Percentiles rank a stretch among this genome's conserved stretches.
phyloP scores from a whole-genome alignment of 2,888 invertebrate species.

The Panorpa germanica region DNA sequence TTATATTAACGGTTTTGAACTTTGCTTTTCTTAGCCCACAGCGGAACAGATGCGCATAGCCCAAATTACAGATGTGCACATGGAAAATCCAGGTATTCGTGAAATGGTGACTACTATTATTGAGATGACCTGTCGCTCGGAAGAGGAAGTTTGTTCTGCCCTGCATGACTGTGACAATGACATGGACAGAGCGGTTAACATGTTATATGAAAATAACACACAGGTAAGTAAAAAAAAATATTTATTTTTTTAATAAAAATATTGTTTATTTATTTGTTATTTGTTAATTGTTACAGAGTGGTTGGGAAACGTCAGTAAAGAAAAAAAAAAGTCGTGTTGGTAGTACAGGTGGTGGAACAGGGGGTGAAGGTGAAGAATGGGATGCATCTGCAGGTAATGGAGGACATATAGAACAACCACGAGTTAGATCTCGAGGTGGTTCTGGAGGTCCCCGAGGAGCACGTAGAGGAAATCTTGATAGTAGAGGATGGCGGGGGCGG shows the following conservation, averaged over 20 bases:
- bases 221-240: constrained; percentile 17
- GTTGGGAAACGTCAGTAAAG: constrained; percentile 73
- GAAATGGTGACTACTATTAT: constrained; percentile 63
- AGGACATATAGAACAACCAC: constrained; percentile 20
- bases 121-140: constrained; percentile 77
- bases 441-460: constrained; percentile 9
- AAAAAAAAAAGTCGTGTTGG: constrained; percentile 69
- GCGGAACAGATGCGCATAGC: constrained; percentile 74
- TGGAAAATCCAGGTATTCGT: constrained; percentile 39
- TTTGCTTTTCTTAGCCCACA: too few species aligned
- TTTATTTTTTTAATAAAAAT: constrained; percentile 1
- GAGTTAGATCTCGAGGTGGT: constrained; percentile 14
- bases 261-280: constrained; percentile 6
- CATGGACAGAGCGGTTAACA: constrained; percentile 42
- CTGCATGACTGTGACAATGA: constrained; percentile 88
- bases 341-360: constrained; percentile 29
- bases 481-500: constrained; percentile 28
- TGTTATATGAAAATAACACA: constrained; percentile 24
- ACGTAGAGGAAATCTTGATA: constrained; percentile 8
- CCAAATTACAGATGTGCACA: constrained; percentile 56
- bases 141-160: constrained; percentile 82
- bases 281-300: constrained; percentile 31
- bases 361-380: constrained; percentile 26
- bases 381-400: constrained; percentile 21
- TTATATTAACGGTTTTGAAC: too few species aligned